Evolutionary conservation across 1,140 invertebrate species (phyloP).

Genomic region (roundworm (Caenorhabditis elegans)): DNA sequence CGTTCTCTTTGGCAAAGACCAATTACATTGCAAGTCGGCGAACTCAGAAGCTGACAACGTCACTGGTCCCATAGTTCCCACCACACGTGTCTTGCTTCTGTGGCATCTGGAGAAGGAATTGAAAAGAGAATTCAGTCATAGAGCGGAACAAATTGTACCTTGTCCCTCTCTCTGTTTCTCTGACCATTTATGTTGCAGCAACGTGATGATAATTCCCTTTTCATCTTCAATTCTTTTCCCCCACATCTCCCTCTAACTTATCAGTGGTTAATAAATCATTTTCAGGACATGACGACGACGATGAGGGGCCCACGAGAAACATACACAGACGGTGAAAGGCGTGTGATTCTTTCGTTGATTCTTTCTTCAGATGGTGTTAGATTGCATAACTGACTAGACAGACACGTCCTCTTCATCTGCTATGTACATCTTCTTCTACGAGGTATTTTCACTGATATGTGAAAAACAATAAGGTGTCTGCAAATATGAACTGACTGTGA

Average conservation of each 20-base stretch:
- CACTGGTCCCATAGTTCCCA: background rate
- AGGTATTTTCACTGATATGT: background rate
- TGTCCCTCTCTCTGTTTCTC: background rate
- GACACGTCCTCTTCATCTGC: too few relatives aligned
- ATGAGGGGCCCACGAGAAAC: background rate
- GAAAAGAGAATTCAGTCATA: background rate
- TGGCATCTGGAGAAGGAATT: background rate
- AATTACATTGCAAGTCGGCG: too few relatives aligned
- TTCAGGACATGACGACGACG: background rate
- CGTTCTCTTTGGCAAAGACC: too few relatives aligned
- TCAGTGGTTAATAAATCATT: background rate
- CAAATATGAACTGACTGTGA: background rate
- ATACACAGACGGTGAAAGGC: background rate
- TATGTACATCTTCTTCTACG: background rate
- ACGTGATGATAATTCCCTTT: slow-evolving; percentile 8
- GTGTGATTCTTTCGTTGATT: background rate
- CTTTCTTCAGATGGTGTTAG: slow-evolving; percentile 2
- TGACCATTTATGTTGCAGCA: slow-evolving; percentile 1
- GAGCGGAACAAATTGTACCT: background rate
- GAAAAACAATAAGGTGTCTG: background rate
- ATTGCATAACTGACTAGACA: slow-evolving; percentile 13
- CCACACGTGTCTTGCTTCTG: background rate
- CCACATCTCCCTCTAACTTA: background rate
- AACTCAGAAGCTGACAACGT: background rate
- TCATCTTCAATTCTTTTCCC: background rate